Evolutionary conservation across 2,888 invertebrate genomes (phyloP), one percentile per base, ranked within the genome.

Genomic region (Timema podura): DNA sequence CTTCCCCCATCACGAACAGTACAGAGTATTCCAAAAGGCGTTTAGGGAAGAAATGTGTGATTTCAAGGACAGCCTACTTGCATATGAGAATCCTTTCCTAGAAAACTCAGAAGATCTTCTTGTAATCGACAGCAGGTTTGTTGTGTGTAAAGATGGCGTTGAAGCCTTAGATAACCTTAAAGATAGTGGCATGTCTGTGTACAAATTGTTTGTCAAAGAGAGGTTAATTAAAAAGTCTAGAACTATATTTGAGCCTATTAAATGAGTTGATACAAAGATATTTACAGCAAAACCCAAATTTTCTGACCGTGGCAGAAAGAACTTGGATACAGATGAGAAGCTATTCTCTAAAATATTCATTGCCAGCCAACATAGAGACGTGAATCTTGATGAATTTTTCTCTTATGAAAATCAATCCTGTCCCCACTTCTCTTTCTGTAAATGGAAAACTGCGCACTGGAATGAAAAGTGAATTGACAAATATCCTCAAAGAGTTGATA

Each of bases 171-270:
- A 30, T 30, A 30, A 30, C 30, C 30, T 30, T 30, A 30, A 30
- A 30, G 30, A 30, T 30, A 30, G 30, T 30, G 30, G 30, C 30
- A 30, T 30, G 3, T 30, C 30, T 57, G n/a, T 57, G 30, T 6
- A 57, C 5, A 57, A 11, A 8, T 3, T 57, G 15, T 57, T 15
- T 57, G 10, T 10, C 10, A 57, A 57, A 57, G 15, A 57, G 30
- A n/a, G 9, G 13, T 13, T 57, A 57, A 54, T 54, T 54, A 6
- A 54, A 5, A 54, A 54, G n/a, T 54, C 10, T 15, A 54, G 5
- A 54, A 54, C 54, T 54, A 7, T 54, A 54, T 54, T 54, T 54
- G 54, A 11, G 54, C 54, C 54, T 57, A 54, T 54, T 54, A 6
- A 11, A 54, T 6, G 13, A 15, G 54, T 54, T 54, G 54, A 8